A percentile compares a stretch with the other conserved stretches of the same genome.
Evolutionary conservation across 2,113 vertebrate genomes (phyloP).

Genomic region (Taxidea taxus): DNA sequence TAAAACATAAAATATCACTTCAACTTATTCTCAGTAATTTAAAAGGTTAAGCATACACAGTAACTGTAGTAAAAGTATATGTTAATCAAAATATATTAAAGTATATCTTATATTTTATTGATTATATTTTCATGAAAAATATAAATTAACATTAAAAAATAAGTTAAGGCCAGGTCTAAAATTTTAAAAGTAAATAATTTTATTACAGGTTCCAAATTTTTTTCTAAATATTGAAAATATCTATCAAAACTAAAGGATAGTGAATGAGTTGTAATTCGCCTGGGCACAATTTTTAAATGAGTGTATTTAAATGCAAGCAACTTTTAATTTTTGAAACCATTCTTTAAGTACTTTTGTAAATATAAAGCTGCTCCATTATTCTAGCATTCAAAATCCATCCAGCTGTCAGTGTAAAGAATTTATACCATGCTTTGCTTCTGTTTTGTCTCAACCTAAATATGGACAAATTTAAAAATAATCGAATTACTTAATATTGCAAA

Average conservation of each 20-base stretch:
- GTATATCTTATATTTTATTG: not conserved
- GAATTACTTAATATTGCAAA: not conserved
- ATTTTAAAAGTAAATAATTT: not conserved
- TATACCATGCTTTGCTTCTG: not conserved
- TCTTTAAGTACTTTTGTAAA: not conserved
- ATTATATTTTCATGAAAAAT: not conserved
- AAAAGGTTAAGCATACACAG: not conserved
- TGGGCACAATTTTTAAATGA: not conserved
- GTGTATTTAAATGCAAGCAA: not conserved
- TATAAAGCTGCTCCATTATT: not conserved
- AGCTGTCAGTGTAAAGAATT: not conserved
- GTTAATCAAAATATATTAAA: not conserved
- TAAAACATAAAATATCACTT: conserved; percentile 23
- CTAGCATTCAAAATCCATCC: not conserved
- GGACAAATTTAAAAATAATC: not conserved
- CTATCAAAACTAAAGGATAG: not conserved
- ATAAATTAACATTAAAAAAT: not conserved
- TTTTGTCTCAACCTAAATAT: not conserved
- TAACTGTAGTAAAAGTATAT: not conserved
- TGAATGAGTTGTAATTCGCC: not conserved
- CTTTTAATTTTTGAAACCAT: conserved; percentile 29
- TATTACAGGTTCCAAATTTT: not conserved
- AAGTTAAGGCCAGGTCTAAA: not conserved
- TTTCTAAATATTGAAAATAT: conserved; percentile 7
- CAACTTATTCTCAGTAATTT: not conserved